A percentile compares a stretch with the other conserved stretches of the same genome.
Conservation (phyloP, 1,140 invertebrate species). For the Drosophila murphyi region DNA sequence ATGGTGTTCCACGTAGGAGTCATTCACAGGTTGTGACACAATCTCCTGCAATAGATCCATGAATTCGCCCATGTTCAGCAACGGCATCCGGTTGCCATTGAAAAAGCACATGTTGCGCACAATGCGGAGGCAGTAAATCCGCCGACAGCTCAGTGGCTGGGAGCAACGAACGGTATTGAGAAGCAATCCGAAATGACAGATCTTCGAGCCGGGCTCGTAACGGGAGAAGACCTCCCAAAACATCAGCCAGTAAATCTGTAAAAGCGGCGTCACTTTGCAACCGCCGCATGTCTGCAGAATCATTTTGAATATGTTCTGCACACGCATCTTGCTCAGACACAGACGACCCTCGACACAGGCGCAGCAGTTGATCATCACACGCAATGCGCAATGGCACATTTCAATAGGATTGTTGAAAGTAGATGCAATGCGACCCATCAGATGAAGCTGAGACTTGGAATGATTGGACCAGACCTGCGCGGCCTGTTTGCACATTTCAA, state of each 20-base stretch:
- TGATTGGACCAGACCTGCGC: constrained; percentile 38
- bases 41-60: constrained; percentile 53
- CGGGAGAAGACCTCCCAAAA: constrained; percentile 85
- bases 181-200: constrained; percentile 59
- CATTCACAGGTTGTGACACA: constrained; percentile 20
- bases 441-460: constrained; percentile 58
- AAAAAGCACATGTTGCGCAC: constrained; percentile 76
- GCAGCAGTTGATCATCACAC: constrained; percentile 74
- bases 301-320: constrained; percentile 83
- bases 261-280: constrained; percentile 77
- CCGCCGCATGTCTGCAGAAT: constrained; percentile 54
- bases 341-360: constrained; percentile 66
- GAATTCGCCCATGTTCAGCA: constrained; percentile 48
- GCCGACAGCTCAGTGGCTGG: constrained; percentile 23
- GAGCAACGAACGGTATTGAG: constrained; percentile 40
- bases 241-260: constrained; percentile 84
- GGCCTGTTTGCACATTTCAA: constrained; percentile 69
- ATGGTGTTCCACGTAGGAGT: constrained; percentile 63
- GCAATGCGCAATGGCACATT: constrained; percentile 33
- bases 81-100: constrained; percentile 50
- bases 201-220: constrained; percentile 79
- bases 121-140: constrained; percentile 56
- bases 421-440: constrained; percentile 57
- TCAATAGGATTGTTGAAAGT: background rate
- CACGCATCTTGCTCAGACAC: constrained; percentile 65